Base-by-base conservation (phyloP, 1,140 invertebrate genomes). In the Drosophila guanche region DNA sequence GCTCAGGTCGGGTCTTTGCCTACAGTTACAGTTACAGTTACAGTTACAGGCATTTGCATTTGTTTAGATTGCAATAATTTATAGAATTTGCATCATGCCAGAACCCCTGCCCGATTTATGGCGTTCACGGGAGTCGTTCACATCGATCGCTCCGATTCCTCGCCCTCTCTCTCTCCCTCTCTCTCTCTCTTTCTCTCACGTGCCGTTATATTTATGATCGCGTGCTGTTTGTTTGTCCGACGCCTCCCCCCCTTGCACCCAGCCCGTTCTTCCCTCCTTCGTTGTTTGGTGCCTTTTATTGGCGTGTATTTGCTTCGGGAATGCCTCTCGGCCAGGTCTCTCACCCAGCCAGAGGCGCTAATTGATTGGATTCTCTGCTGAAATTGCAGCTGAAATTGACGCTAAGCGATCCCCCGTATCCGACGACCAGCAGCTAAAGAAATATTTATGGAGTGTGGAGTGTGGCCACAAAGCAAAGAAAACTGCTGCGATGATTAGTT, bases 61-160 rank as follows among this genome's bases (percentile, higher is more conserved):
- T 69, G 75, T 67, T 73, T 77, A 33, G 63, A 67, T 58, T 57
- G 61, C 65, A 79, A 61, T 79, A 66, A 79, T 33, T 75, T 60
- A 79, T 60, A 52, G 51, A 22, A 51, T 66, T 47, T 53, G 65
- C 51, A 77, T 75, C 59, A 65, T 65, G 65, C 25, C 52, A 20
- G 0, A 20, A 20, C 29, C 45, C 6, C 20, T 16, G 20, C 50
- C 22, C 46, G 48, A 76, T 73, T 76, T 76, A 73, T 73, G 23
- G 10, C 23, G 25, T 45, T 46, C 51, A 57, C 42, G 42, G 53
- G 47, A 58, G 50, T 20, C 27, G 16, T 12, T 37, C 33, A 37
- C 33, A 37, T 37, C 10, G 33, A 37, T 37, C 33, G 29, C 29
- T 33, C 3, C 29, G 29, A 20, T 7, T 51, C 8, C n/a, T n/a